Conservation (phyloP, 1,140 invertebrate genomes). For the Cherax destructor region DNA sequence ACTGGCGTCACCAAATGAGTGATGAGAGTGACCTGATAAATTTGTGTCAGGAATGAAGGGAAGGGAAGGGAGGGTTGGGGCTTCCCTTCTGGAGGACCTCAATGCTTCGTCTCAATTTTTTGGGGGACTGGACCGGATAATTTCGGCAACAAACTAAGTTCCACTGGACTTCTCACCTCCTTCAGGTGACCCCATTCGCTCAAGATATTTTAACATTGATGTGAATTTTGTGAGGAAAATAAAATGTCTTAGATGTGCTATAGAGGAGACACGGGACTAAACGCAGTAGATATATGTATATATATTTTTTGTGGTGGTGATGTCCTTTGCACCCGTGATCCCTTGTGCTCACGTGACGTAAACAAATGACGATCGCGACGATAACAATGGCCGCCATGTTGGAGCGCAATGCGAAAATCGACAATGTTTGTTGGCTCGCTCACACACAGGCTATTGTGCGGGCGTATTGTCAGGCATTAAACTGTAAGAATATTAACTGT, state of each 20-base stretch:
- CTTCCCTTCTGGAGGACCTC: background rate
- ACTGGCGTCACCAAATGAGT: slow-evolving; percentile 10
- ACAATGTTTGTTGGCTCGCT: slow-evolving; percentile 66
- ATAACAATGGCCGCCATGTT: slow-evolving; percentile 70
- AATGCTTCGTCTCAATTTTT: background rate
- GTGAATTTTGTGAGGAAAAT: background rate
- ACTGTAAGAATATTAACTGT: slow-evolving; percentile 69
- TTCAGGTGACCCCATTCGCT: no score
- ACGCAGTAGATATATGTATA: slow-evolving; percentile 10
- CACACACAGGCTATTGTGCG: slow-evolving; percentile 58
- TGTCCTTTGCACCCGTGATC: slow-evolving; percentile 64
- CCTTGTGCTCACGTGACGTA: slow-evolving; percentile 61
- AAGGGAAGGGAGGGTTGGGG: background rate
- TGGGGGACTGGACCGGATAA: background rate
- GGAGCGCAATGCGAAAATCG: slow-evolving; percentile 69
- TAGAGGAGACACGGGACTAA: slow-evolving; percentile 30
- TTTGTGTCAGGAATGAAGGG: slow-evolving; percentile 3
- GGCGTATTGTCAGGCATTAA: slow-evolving; percentile 66
- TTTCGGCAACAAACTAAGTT: no score
- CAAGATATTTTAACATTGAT: no score
- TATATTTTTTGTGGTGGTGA: slow-evolving; percentile 12
- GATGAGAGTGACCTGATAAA: slow-evolving; percentile 30
- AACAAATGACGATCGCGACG: slow-evolving; percentile 68
- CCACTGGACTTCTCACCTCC: no score
- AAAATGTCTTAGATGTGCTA: background rate